These are phyloP conservation scores for Seriola rivoliana DNA, from an alignment of 2,113 vertebrate species.

Conservation along the genomic window DNA sequence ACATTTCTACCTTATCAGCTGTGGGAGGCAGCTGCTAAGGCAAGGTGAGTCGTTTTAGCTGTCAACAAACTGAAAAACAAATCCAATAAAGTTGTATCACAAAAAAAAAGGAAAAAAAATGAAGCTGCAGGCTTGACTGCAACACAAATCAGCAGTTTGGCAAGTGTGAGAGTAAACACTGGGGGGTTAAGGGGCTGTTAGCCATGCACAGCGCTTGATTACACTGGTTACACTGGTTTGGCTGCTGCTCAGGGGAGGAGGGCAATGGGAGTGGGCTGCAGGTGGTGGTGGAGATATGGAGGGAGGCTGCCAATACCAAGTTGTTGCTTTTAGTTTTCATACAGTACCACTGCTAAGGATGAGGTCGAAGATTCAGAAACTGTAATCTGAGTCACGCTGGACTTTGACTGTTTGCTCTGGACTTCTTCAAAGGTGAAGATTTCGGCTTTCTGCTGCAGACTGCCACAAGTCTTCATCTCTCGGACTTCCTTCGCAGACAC, in stretches of 20 bases:
- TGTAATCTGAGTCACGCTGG: slow-evolving; percentile 50
- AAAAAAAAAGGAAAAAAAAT: slow-evolving; percentile 3
- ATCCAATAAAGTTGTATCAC: slow-evolving; percentile 24
- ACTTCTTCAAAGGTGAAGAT: slow-evolving; percentile 49
- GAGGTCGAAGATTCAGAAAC: slow-evolving; percentile 60
- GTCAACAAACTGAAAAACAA: slow-evolving; percentile 52
- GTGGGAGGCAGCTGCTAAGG: slow-evolving; percentile 55
- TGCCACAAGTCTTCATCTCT: slow-evolving; percentile 23
- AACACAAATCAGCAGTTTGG: slow-evolving; percentile 53
- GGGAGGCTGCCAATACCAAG: slow-evolving; percentile 49
- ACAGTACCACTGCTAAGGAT: slow-evolving; percentile 76
- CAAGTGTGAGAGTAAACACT: slow-evolving; percentile 26
- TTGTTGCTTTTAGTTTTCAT: slow-evolving; percentile 61
- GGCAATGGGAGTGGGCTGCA: slow-evolving; percentile 46
- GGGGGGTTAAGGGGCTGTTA: slow-evolving; percentile 58
- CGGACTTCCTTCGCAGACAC: slow-evolving; percentile 25
- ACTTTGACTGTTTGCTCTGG: slow-evolving; percentile 36
- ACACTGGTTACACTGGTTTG: slow-evolving; percentile 58
- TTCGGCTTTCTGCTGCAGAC: slow-evolving; percentile 23
- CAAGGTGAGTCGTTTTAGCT: slow-evolving; percentile 22
- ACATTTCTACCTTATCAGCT: slow-evolving; percentile 55
- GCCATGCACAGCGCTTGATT: slow-evolving; percentile 73
- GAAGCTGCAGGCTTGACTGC: slow-evolving; percentile 45
- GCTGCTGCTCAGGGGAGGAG: slow-evolving; percentile 46
- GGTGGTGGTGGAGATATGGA: slow-evolving; percentile 55